Percentiles rank a stretch among this genome's conserved stretches.
Conservation (phyloP, 2,113 vertebrate species). For the Chitala chitala region DNA sequence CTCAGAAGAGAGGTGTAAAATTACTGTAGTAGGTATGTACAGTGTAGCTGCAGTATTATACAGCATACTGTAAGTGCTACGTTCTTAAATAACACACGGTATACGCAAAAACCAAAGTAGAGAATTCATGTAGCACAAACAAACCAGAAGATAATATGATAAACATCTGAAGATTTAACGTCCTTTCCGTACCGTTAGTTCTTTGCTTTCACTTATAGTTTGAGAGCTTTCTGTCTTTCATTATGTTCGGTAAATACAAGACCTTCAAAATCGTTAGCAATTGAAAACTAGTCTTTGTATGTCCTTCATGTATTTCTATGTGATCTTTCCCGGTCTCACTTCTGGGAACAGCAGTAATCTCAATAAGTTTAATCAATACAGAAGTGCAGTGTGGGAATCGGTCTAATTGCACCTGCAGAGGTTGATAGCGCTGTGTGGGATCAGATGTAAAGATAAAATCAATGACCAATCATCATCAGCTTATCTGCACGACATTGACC, state of each 20-base stretch:
- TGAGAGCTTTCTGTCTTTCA: background rate
- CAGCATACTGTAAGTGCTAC: background rate
- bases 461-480: background rate
- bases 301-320: background rate
- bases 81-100: too few species aligned
- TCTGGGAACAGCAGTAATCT: background rate
- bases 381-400: background rate
- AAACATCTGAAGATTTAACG: too few species aligned
- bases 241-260: background rate
- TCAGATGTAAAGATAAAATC: constrained; percentile 13
- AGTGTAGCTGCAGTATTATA: background rate
- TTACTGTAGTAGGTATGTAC: background rate
- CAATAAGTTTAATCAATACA: background rate
- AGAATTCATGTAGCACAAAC: too few species aligned
- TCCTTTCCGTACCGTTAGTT: too few species aligned
- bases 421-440: background rate
- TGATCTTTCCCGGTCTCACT: background rate
- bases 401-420: constrained; percentile 15
- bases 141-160: too few species aligned
- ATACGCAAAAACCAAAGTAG: too few species aligned
- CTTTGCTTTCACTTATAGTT: too few species aligned
- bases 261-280: background rate
- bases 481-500: background rate
- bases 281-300: background rate
- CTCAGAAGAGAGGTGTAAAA: background rate